A percentile compares a stretch with the other conserved stretches of the same genome.
Evolutionary conservation across 2,888 invertebrate species (phyloP).

Genomic region (Aspidapion aeneum): DNA sequence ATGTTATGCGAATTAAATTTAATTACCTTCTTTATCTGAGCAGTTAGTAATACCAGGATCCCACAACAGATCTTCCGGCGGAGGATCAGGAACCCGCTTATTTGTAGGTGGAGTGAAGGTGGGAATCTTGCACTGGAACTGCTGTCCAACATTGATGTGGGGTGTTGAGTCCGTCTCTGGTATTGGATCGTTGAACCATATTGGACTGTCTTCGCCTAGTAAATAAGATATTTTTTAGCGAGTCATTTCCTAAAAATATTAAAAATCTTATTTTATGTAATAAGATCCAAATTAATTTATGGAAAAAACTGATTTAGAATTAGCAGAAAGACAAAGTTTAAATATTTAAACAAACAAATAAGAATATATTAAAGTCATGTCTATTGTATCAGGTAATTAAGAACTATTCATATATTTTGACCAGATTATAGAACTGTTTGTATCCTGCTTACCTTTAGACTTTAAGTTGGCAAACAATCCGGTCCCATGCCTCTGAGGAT

Average conservation of each 20-base stretch:
- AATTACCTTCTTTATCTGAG: constrained; percentile 74
- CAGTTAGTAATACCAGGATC: constrained; percentile 75
- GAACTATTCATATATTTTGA: too few relatives aligned
- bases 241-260: background rate
- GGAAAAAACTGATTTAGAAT: too few relatives aligned
- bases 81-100: constrained; percentile 54
- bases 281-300: too few relatives aligned
- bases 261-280: too few relatives aligned
- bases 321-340: too few relatives aligned
- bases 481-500: constrained; percentile 84
- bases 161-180: constrained; percentile 59
- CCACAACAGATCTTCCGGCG: constrained; percentile 74
- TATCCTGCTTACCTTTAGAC: too few relatives aligned
- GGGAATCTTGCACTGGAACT: constrained; percentile 83
- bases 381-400: too few relatives aligned
- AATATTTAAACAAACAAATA: too few relatives aligned
- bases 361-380: too few relatives aligned
- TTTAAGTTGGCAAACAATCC: constrained; percentile 65
- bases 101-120: constrained; percentile 45
- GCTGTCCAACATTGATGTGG: constrained; percentile 82
- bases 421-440: too few relatives aligned
- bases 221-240: constrained; percentile 16
- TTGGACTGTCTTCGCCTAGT: constrained; percentile 40
- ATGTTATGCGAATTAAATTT: too few relatives aligned
- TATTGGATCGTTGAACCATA: constrained; percentile 45